Conservation (phyloP, 2,888 invertebrate genomes). For the Atherix ibis region DNA sequence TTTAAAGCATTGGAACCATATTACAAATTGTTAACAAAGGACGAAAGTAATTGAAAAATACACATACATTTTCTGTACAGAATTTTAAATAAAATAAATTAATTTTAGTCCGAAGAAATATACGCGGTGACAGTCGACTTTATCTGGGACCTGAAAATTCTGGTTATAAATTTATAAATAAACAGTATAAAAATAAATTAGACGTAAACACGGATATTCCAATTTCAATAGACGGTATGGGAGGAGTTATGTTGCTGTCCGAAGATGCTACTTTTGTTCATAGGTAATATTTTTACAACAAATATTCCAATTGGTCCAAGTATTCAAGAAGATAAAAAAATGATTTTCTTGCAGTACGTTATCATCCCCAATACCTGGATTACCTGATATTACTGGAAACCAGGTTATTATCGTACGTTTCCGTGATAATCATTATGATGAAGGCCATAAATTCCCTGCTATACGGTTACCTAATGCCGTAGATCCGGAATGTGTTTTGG, state of each 20-base stretch:
- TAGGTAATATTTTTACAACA: slow-evolving; percentile 35
- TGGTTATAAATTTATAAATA: slow-evolving; percentile 52
- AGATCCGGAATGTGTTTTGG: slow-evolving; percentile 60
- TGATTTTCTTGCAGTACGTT: slow-evolving; percentile 35
- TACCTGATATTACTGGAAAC: slow-evolving; percentile 44
- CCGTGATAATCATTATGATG: slow-evolving; percentile 62
- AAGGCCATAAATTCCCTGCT: slow-evolving; percentile 65
- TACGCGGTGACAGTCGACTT: slow-evolving; percentile 75
- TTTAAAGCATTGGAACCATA: slow-evolving; percentile 69
- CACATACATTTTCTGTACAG: not conserved
- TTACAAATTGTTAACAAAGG: slow-evolving; percentile 62
- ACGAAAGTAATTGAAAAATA: slow-evolving; percentile 47
- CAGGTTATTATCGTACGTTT: slow-evolving; percentile 50
- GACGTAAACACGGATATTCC: slow-evolving; percentile 38
- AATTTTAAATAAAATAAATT: not conserved
- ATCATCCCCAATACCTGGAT: slow-evolving; percentile 53
- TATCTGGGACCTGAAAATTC: slow-evolving; percentile 63
- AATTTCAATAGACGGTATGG: slow-evolving; percentile 62
- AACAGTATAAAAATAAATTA: slow-evolving; percentile 46
- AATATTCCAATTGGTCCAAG: not conserved
- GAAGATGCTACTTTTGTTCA: slow-evolving; percentile 49
- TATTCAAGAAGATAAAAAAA: not conserved
- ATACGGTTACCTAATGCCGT: slow-evolving; percentile 45
- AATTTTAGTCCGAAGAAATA: slow-evolving; percentile 54
- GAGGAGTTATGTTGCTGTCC: slow-evolving; percentile 61